Percentiles rank a stretch among this genome's conserved stretches.
These are phyloP conservation scores for Linhomoeus sp. DNA, from an alignment of 2,888 invertebrate species.

Conservation along the genomic window DNA sequence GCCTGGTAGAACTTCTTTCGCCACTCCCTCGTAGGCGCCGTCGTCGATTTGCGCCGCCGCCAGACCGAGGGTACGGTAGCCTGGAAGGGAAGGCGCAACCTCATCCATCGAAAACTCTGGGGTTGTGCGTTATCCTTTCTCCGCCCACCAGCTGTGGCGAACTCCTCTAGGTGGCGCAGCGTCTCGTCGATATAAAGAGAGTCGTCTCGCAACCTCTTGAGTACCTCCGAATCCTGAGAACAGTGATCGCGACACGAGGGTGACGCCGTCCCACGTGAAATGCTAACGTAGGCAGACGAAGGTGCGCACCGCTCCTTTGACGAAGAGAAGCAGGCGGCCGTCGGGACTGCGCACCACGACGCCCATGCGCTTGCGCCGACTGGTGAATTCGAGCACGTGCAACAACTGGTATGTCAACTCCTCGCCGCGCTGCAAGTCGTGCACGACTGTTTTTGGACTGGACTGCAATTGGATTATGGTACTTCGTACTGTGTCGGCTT, in stretches of 20 bases:
- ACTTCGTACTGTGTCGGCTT: not conserved
- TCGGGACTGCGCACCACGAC: constrained; percentile 66
- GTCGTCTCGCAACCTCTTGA: constrained; percentile 37
- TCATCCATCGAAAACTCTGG: not conserved
- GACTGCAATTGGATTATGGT: too few relatives aligned
- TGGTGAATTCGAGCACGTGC: constrained; percentile 79
- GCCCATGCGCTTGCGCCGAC: constrained; percentile 78
- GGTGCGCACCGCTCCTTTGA: constrained; percentile 50
- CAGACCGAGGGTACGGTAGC: constrained; percentile 73
- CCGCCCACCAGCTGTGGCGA: constrained; percentile 43
- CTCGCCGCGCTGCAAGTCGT: too few relatives aligned
- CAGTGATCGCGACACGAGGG: constrained; percentile 77
- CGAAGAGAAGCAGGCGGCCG: constrained; percentile 43
- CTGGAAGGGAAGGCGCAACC: constrained; percentile 21
- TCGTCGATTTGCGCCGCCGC: constrained; percentile 61
- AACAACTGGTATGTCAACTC: constrained; percentile 62
- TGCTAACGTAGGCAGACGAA: too few relatives aligned
- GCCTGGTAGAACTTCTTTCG: constrained; percentile 65
- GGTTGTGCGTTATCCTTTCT: not conserved
- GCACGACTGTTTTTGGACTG: too few relatives aligned
- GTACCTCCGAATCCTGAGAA: constrained; percentile 46
- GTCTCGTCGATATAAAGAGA: constrained; percentile 25
- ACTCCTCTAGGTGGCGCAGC: constrained; percentile 57
- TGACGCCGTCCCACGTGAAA: constrained; percentile 20
- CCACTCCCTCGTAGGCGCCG: constrained; percentile 60